Evolutionary conservation across 2,113 vertebrate genomes (phyloP), one percentile per base, ranked within the genome.

Genomic region (Caranx ignobilis): DNA sequence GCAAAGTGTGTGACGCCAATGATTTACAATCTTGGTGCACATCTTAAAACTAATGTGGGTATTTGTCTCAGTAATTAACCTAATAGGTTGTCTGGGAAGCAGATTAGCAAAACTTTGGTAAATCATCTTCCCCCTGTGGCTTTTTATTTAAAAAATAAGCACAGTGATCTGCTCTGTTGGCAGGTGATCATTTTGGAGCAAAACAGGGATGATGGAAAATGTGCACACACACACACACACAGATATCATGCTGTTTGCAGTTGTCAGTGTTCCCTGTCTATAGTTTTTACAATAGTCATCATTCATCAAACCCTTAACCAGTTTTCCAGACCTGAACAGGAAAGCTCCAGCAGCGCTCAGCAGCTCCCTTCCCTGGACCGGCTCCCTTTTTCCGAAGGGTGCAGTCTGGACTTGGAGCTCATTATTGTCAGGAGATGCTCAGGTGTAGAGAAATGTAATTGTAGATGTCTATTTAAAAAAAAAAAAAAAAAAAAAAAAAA

Each of bases 21-120:
- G 21, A 61, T 60, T 62, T 52, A 45, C 52, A 59, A 21, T 69
- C 32, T 77, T 57, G 21, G 7, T 26, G 35, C 7, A 50, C 67
- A 61, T 67, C 52, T 57, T 70, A 71, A 6, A 72, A 69, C 52
- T 75, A 66, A 56, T 31, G 3, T 55, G 16, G 52, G 19, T 18
- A 62, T 64, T 68, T 68, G 31, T 76, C 74, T 59, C 35, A 87
- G 75, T 72, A 86, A 81, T 88, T 85, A 81, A 69, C 34, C 60
- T 73, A 16, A 80, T 78, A 72, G 16, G 47, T 77, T 77, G 37
- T 76, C 71, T 21, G n/a, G 61, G 21, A 81, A 85, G 62, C 64
- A 19, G 54, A 69, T 79, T 66, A 74, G 55, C 50, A 15, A 47
- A 56, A 71, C 47, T 69, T 62, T 26, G 19, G 34, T 52, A 21